Evolutionary conservation across 2,797 vertebrate genomes (phyloP).

Genomic region (Lycodopsis pacificus): DNA sequence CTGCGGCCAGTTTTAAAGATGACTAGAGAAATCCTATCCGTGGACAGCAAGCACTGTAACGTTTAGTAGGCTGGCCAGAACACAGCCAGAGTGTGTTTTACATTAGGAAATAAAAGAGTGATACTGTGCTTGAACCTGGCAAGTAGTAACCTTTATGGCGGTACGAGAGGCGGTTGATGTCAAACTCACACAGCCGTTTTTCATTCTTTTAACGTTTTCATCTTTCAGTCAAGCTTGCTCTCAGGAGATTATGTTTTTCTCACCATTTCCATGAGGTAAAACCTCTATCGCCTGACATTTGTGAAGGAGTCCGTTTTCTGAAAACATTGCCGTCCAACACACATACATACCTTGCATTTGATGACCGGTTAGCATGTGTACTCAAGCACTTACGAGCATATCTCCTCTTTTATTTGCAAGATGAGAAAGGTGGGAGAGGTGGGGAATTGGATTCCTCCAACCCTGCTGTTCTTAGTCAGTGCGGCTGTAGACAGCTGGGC

Average conservation of each 20-base stretch:
- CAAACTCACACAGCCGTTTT: constrained; percentile 81
- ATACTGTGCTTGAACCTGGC: constrained; percentile 83
- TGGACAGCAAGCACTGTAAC: constrained; percentile 45
- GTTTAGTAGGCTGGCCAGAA: constrained; percentile 47
- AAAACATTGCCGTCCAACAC: constrained; percentile 41
- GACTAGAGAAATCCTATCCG: constrained; percentile 35
- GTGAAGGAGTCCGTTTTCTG: constrained; percentile 34
- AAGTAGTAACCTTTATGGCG: constrained; percentile 83
- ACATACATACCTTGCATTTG: constrained; percentile 47
- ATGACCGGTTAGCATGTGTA: constrained; percentile 64
- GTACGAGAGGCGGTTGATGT: constrained; percentile 76
- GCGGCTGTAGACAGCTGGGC: constrained; percentile 95
- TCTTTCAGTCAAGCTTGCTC: constrained; percentile 64
- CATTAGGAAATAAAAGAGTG: constrained; percentile 81
- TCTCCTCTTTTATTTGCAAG: constrained; percentile 81
- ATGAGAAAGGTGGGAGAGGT: constrained; percentile 81
- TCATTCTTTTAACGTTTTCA: constrained; percentile 78
- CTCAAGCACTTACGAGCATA: constrained; percentile 69
- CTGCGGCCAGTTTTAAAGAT: constrained; percentile 14
- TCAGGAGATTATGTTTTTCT: constrained; percentile 64
- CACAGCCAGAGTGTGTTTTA: constrained; percentile 76
- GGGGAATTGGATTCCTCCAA: constrained; percentile 91
- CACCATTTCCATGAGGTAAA: constrained; percentile 51
- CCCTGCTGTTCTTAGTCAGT: constrained; percentile 89
- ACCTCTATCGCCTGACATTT: constrained; percentile 48